These are phyloP conservation scores for Scleropages formosus DNA, from an alignment of 2,797 vertebrate genomes.

Conservation along the genomic window DNA sequence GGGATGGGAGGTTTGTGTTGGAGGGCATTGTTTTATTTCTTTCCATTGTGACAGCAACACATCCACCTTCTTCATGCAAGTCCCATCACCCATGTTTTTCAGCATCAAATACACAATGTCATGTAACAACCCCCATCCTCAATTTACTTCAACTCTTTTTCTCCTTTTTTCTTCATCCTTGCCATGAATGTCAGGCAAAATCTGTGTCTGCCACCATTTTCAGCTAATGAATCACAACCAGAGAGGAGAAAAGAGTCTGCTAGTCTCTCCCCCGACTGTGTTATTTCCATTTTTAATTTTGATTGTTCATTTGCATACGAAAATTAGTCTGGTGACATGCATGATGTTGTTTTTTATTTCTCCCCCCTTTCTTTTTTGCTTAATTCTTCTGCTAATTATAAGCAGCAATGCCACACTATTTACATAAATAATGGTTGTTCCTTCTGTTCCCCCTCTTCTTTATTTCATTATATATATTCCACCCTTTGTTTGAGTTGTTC, in stretches of 20 bases:
- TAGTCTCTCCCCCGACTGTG: conserved; percentile 84
- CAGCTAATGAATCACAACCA: conserved; percentile 86
- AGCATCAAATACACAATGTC: conserved; percentile 38
- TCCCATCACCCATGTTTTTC: conserved; percentile 13
- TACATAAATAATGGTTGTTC: conserved; percentile 99
- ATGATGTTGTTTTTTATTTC: conserved; percentile 81
- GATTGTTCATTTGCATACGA: conserved; percentile 97
- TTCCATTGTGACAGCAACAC: conserved; percentile 45
- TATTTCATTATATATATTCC: conserved; percentile 51
- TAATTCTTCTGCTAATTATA: conserved; percentile 91
- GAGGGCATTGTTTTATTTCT: conserved; percentile 29
- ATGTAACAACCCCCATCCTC: not conserved
- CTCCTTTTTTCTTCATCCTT: conserved; percentile 59
- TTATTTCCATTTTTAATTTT: conserved; percentile 98
- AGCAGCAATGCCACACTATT: conserved; percentile 99
- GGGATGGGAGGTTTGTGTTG: not conserved
- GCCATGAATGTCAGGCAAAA: conserved; percentile 71
- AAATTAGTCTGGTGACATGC: conserved; percentile 96
- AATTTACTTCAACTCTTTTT: conserved; percentile 45
- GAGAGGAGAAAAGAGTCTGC: conserved; percentile 47
- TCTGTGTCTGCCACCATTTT: conserved; percentile 69
- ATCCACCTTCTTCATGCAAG: not conserved
- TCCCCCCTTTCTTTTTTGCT: conserved; percentile 60
- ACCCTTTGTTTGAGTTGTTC: conserved; percentile 72
- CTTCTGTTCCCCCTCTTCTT: conserved; percentile 88